Percentiles rank a stretch among this genome's conserved stretches.
Conservation (phyloP, 2,113 vertebrate genomes). For the Dasyurus viverrinus region DNA sequence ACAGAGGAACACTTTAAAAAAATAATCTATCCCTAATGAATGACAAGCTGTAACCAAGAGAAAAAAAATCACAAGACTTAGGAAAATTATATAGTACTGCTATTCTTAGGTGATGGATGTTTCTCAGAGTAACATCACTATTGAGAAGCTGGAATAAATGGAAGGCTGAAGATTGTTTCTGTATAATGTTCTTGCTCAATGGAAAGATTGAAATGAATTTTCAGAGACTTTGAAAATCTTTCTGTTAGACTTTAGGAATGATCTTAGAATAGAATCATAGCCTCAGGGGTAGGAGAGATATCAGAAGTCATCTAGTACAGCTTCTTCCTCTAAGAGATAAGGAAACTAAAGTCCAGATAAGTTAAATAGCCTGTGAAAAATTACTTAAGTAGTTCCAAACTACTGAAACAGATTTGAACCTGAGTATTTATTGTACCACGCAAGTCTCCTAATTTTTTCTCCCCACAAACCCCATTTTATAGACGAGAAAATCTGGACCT, state of each 20-base stretch:
- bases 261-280: not conserved
- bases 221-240: conserved; percentile 39
- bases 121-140: conserved; percentile 19
- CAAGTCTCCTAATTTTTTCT: not conserved
- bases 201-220: conserved; percentile 40
- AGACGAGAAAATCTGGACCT: not conserved
- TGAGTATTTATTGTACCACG: not conserved
- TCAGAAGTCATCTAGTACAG: not conserved
- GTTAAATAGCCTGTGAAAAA: not conserved
- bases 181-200: conserved; percentile 45
- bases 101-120: conserved; percentile 10
- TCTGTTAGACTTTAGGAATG: conserved; percentile 18
- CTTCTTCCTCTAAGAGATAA: not conserved
- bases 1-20: not conserved
- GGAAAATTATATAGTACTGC: not conserved
- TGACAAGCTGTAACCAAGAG: conserved; percentile 70
- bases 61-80: not conserved
- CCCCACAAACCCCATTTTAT: not conserved
- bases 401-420: not conserved
- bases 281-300: not conserved
- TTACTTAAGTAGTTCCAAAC: not conserved
- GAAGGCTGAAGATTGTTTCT: conserved; percentile 1
- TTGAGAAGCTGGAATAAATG: not conserved
- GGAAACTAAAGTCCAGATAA: not conserved
- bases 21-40: conserved; percentile 52